A percentile compares a stretch with the other conserved stretches of the same genome.
Evolutionary conservation across 2,797 vertebrate genomes (phyloP).

Genomic region (Merluccius polli): DNA sequence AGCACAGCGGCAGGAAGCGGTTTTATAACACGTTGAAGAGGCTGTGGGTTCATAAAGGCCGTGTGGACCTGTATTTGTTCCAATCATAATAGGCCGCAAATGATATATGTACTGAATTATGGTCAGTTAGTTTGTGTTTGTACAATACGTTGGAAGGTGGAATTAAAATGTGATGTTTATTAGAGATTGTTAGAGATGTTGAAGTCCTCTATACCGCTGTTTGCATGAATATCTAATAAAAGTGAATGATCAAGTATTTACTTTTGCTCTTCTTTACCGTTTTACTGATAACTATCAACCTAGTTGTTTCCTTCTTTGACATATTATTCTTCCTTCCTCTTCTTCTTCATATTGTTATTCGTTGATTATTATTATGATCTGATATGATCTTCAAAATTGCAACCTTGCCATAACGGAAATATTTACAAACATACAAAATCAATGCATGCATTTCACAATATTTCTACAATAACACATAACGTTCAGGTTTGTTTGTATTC

Average conservation of each 20-base stretch:
- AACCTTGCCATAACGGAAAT: background rate
- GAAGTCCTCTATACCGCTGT: background rate
- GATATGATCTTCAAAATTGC: background rate
- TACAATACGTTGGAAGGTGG: background rate
- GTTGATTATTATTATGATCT: background rate
- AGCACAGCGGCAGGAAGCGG: conserved; percentile 47
- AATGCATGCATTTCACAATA: too few relatives aligned
- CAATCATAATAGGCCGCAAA: conserved; percentile 21
- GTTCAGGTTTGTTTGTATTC: background rate
- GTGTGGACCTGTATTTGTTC: conserved; percentile 27
- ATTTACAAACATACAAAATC: background rate
- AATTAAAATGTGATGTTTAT: background rate
- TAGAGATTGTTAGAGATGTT: background rate
- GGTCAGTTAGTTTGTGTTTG: background rate
- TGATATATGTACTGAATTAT: background rate
- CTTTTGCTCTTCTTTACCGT: too few relatives aligned
- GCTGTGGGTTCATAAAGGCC: conserved; percentile 16
- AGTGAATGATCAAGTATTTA: background rate
- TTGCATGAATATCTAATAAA: background rate
- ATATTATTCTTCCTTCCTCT: background rate
- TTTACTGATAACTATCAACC: too few relatives aligned
- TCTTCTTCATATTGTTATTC: background rate
- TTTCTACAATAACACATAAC: too few relatives aligned
- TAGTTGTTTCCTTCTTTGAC: background rate
- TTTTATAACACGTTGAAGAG: conserved; percentile 28